Conservation (phyloP, 2,888 invertebrate species). For the Drosophila parthenogenetica region DNA sequence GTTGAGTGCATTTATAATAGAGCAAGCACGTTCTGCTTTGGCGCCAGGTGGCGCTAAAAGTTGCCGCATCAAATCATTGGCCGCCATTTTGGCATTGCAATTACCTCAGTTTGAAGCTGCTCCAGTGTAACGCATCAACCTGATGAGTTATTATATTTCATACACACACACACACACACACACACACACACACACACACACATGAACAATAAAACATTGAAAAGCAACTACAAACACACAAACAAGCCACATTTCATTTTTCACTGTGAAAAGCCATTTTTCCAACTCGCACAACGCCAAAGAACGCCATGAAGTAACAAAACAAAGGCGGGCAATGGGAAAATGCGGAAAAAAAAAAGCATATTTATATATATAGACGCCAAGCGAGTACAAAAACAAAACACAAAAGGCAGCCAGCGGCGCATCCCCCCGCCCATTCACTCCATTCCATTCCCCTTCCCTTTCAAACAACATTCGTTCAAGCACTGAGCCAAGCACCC, state of each 20-base stretch:
- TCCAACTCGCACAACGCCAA: slow-evolving; percentile 48
- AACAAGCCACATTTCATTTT: slow-evolving; percentile 65
- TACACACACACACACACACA: slow-evolving; percentile 10
- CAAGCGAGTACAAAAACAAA: slow-evolving; percentile 58
- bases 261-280: slow-evolving; percentile 69
- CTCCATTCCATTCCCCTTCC: slow-evolving; percentile 12
- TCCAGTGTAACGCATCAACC: slow-evolving; percentile 47
- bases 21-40: slow-evolving; percentile 19
- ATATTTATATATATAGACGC: slow-evolving; percentile 53
- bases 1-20: slow-evolving; percentile 4
- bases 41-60: slow-evolving; percentile 57
- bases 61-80: slow-evolving; percentile 34
- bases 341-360: slow-evolving; percentile 36
- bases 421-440: slow-evolving; percentile 15
- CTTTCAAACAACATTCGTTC: slow-evolving; percentile 4
- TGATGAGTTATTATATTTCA: slow-evolving; percentile 70
- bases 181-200: slow-evolving; percentile 9
- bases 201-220: slow-evolving; percentile 15
- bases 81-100: slow-evolving; percentile 57
- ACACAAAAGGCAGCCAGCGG: slow-evolving; percentile 59
- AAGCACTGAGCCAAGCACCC: slow-evolving; percentile 33
- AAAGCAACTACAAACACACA: slow-evolving; percentile 19
- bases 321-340: slow-evolving; percentile 63
- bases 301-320: slow-evolving; percentile 62
- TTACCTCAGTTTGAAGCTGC: slow-evolving; percentile 44